Percentiles rank a stretch among this genome's conserved stretches.
Evolutionary conservation across 2,113 vertebrate species (phyloP).

Genomic region (Vidua chalybeata): DNA sequence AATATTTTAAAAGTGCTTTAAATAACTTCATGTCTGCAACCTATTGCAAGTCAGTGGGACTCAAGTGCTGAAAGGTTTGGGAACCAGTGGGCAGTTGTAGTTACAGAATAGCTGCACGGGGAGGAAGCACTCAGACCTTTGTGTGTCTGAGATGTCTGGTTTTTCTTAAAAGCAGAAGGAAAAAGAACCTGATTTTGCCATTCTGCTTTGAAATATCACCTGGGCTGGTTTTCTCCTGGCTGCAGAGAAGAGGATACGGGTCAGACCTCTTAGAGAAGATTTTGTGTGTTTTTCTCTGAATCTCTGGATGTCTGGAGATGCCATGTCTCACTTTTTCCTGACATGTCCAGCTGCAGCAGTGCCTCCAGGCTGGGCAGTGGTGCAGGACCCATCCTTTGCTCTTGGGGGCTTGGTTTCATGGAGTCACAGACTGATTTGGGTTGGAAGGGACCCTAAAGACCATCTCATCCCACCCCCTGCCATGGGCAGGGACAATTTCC

Average conservation of each 20-base stretch:
- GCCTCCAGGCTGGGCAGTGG: background rate
- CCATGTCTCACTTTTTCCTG: background rate
- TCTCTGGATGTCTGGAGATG: background rate
- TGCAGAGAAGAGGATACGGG: background rate
- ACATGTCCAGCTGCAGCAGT: background rate
- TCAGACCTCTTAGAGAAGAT: background rate
- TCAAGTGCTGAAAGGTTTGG: background rate
- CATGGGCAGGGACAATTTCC: background rate
- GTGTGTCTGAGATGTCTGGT: background rate
- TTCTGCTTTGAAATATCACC: background rate
- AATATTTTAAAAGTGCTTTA: constrained; percentile 52
- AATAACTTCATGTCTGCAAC: constrained; percentile 40
- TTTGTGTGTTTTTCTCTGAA: background rate
- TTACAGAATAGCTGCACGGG: background rate
- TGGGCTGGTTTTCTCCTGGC: background rate
- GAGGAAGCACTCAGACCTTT: background rate
- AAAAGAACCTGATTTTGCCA: background rate
- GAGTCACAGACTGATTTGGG: background rate
- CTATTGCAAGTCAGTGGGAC: background rate
- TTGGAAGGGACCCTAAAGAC: background rate
- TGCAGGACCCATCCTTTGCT: background rate
- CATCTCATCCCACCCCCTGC: background rate
- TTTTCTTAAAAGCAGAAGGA: background rate
- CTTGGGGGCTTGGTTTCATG: background rate
- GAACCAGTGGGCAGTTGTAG: background rate